A percentile compares a stretch with the other conserved stretches of the same genome.
Conservation (phyloP, 2,113 vertebrate species). For the Bagarius yarrelli region DNA sequence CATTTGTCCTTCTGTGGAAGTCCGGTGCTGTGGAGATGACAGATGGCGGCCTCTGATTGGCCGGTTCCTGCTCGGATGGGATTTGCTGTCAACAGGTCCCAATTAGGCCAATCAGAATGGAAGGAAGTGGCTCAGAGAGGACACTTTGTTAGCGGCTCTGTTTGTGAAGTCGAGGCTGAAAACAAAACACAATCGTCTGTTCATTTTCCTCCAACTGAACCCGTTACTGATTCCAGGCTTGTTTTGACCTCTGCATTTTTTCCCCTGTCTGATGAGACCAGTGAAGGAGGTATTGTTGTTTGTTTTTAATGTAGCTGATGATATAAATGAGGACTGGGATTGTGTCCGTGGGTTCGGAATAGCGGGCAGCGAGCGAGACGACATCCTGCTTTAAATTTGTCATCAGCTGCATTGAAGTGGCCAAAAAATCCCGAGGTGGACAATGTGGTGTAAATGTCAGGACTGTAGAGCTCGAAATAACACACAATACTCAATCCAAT, state of each 20-base stretch:
- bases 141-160: slow-evolving; percentile 74
- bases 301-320: slow-evolving; percentile 68
- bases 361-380: slow-evolving; percentile 52
- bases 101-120: slow-evolving; percentile 81
- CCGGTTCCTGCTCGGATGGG: slow-evolving; percentile 76
- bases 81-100: slow-evolving; percentile 79
- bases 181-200: slow-evolving; percentile 72
- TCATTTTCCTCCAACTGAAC: slow-evolving; percentile 63
- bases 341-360: slow-evolving; percentile 66
- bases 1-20: slow-evolving; percentile 71
- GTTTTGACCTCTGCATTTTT: slow-evolving; percentile 45
- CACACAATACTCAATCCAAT: not conserved
- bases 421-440: not conserved
- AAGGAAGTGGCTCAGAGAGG: slow-evolving; percentile 78
- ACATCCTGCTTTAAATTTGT: slow-evolving; percentile 73
- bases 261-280: slow-evolving; percentile 57
- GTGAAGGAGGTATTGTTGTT: slow-evolving; percentile 60
- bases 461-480: not conserved
- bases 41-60: slow-evolving; percentile 75
- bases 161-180: slow-evolving; percentile 73
- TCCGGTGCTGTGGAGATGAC: slow-evolving; percentile 73
- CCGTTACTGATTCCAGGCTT: slow-evolving; percentile 53
- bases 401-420: slow-evolving; percentile 60
- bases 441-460: not conserved
- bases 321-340: slow-evolving; percentile 69